Evolutionary conservation across 2,888 invertebrate species (phyloP).

Genomic region (Mantis religiosa): DNA sequence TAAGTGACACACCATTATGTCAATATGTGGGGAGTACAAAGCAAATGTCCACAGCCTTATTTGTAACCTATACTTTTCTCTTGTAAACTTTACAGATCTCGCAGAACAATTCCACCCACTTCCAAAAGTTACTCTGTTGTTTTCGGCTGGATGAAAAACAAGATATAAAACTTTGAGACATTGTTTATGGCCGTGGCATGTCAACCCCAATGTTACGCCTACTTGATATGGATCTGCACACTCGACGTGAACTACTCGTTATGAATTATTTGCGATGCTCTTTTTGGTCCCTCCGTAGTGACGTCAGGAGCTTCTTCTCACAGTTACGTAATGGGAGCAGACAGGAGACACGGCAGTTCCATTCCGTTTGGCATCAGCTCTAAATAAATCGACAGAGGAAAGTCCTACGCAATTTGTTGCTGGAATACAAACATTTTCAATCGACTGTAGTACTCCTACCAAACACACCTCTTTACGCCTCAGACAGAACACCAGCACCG

Average conservation of each 20-base stretch:
- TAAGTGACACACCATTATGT: too few relatives aligned
- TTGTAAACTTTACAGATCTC: too few relatives aligned
- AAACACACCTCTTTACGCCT: too few relatives aligned
- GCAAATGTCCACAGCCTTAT: too few relatives aligned
- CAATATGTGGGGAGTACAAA: too few relatives aligned
- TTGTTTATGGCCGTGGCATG: neutral
- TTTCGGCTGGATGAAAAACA: too few relatives aligned
- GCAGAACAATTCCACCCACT: too few relatives aligned
- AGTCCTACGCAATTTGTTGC: neutral
- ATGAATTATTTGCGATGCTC: neutral
- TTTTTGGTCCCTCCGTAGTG: neutral
- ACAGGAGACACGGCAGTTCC: neutral
- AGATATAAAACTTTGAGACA: neutral
- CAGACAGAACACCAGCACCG: too few relatives aligned
- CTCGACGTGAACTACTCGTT: neutral
- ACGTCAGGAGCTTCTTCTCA: neutral
- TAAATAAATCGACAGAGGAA: neutral
- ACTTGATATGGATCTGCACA: neutral
- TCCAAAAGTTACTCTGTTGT: too few relatives aligned
- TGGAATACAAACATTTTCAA: neutral
- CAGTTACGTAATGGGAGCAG: neutral
- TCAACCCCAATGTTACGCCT: neutral
- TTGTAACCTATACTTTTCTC: too few relatives aligned
- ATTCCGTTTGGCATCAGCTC: neutral
- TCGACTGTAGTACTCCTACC: neutral